phyloP scores from a whole-genome alignment of 2,113 vertebrate genomes.

The Myotis lucifugus region DNA sequence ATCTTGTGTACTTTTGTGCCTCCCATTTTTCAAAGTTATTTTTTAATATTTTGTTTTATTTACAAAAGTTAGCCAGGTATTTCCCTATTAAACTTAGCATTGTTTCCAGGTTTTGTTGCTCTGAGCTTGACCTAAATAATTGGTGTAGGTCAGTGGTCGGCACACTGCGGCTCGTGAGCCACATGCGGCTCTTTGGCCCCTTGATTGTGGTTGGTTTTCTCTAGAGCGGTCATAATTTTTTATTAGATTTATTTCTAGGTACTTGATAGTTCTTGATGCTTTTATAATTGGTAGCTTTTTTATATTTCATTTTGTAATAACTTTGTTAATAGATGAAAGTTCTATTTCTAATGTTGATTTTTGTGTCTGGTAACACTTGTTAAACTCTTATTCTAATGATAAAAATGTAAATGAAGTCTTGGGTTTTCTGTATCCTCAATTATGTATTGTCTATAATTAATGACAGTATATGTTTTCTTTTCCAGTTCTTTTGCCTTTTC shows the following conservation, averaged over 20 bases:
- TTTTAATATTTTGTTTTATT: not conserved
- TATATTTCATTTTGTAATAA: not conserved
- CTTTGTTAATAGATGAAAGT: not conserved
- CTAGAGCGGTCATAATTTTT: not conserved
- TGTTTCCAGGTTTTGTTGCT: slow-evolving; percentile 18
- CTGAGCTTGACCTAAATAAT: not conserved
- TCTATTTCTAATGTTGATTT: not conserved
- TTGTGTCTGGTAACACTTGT: not conserved
- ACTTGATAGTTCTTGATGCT: not conserved
- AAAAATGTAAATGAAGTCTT: not conserved
- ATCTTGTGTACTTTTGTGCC: not conserved
- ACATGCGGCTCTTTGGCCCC: too few relatives aligned
- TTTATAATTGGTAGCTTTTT: not conserved
- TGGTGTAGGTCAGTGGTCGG: not conserved
- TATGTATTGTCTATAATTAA: not conserved
- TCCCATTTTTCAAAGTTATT: not conserved
- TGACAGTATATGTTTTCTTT: not conserved
- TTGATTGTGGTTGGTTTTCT: not conserved
- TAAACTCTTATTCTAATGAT: slow-evolving; percentile 7
- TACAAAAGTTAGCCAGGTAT: not conserved
- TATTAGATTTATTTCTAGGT: not conserved
- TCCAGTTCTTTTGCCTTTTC: not conserved
- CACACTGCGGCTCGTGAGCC: too few relatives aligned
- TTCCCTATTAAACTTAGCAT: not conserved
- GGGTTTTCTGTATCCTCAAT: not conserved